phyloP scores from a whole-genome alignment of 2,113 vertebrate genomes.

The Caretta caretta region DNA sequence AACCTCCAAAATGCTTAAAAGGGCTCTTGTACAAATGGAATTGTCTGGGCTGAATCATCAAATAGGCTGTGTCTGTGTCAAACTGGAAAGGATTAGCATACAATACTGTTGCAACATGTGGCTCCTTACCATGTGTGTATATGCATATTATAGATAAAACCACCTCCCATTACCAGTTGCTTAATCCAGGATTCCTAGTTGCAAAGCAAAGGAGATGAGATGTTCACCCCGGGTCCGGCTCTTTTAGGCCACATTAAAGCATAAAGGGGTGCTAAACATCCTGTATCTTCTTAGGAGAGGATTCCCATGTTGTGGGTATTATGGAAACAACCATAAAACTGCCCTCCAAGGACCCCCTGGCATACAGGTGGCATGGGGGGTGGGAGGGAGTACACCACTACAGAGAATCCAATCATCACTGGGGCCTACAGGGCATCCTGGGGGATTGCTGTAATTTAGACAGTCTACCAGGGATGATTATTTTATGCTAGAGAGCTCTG shows the following conservation, averaged over 20 bases:
- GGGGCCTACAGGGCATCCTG: not conserved
- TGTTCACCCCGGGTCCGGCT: accelerated
- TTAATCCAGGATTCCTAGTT: not conserved
- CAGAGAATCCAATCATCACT: not conserved
- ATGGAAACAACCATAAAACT: accelerated
- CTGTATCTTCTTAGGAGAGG: accelerated
- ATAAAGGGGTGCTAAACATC: not conserved
- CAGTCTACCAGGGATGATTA: not conserved
- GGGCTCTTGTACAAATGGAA: not conserved
- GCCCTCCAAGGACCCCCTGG: not conserved
- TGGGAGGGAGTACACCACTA: not conserved
- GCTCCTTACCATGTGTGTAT: not conserved
- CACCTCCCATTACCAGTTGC: not conserved
- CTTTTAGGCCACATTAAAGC: not conserved
- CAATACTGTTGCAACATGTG: not conserved
- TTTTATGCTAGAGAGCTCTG: not conserved
- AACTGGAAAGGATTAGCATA: not conserved
- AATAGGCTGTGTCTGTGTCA: not conserved
- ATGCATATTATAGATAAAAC: not conserved
- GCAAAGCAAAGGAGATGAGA: not conserved
- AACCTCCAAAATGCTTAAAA: not conserved
- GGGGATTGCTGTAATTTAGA: not conserved
- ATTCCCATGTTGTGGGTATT: accelerated
- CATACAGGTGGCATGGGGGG: not conserved
- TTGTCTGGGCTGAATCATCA: not conserved